Evolutionary conservation across 2,888 invertebrate species (phyloP), one percentile per base, ranked within the genome.

Genomic region (Tachina grossa): DNA sequence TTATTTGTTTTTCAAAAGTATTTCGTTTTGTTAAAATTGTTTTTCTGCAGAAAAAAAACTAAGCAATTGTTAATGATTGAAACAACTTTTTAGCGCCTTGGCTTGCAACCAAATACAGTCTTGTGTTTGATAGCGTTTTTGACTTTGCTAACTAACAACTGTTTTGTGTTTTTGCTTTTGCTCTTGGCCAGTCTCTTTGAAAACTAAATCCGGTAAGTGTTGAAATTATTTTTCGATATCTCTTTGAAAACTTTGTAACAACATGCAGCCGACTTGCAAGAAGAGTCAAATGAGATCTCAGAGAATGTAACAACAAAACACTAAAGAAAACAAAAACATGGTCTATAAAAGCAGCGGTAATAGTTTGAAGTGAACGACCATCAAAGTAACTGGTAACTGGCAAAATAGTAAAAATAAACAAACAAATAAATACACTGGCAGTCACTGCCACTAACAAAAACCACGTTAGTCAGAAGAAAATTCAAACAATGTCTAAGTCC

Each of bases 311-410:
- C 51, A 61, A 75, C 43, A 65, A 59, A 53, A 47, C 59, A 43
- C 55, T 41, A 22, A 66, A 43, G 9, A 31, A 75, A 19, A 72
- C n/a, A 31, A 69, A 65, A 68, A 81, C 71, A 77, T 76, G 66
- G 61, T 76, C 76, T 84, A 77, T 68, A 81, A 84, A 77, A 77
- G 81, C 80, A 84, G 84, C 84, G 84, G 84, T 84, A 84, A 81
- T 77, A 84, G 77, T 77, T 84, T 72, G 77, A 84, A 86, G 83
- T 86, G 81, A 86, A 86, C 83, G 86, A 86, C 83, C 86, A 86
- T 86, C 83, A 84, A 86, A 84, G 86, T 86, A 83, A 86, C 85
- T 79, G 49, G 84, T 80, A 84, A 71, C 66, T 51, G 41, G 55
- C 22, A 82, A 76, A 82, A 65, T 47, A 51, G 41, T 45, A 65